phyloP scores from a whole-genome alignment of 2,113 vertebrate species.

The Tragelaphus buxtoni region DNA sequence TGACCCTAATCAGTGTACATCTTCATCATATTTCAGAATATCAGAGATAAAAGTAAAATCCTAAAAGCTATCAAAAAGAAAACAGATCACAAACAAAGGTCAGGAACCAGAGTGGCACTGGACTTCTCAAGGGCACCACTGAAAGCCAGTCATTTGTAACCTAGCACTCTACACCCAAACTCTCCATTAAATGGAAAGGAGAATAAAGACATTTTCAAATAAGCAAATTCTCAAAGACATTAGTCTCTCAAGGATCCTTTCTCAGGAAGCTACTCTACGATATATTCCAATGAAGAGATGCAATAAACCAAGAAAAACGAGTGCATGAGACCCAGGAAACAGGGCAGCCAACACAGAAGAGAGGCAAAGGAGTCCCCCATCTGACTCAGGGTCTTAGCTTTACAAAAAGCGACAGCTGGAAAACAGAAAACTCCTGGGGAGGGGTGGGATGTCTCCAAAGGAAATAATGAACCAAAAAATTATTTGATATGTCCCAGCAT shows the following conservation, averaged over 20 bases:
- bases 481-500: background rate
- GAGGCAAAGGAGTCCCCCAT: background rate
- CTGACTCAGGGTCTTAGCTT: background rate
- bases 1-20: background rate
- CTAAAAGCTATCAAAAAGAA: background rate
- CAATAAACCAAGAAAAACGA: background rate
- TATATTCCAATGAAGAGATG: background rate
- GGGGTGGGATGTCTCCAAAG: background rate
- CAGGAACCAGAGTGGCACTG: background rate
- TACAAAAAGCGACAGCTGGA: background rate
- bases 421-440: background rate
- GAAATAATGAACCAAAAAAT: background rate
- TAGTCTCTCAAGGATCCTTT: background rate
- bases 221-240: background rate
- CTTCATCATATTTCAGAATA: background rate
- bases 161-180: background rate
- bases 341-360: background rate
- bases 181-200: background rate
- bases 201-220: background rate
- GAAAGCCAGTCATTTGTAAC: background rate
- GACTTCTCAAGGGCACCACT: background rate
- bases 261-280: conserved; percentile 4
- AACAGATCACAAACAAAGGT: background rate
- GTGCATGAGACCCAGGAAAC: background rate
- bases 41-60: background rate